Percentiles rank a stretch among this genome's conserved stretches.
These are phyloP conservation scores for Cinclus mexicanus DNA, from an alignment of 2,113 vertebrate species.

Conservation along the genomic window DNA sequence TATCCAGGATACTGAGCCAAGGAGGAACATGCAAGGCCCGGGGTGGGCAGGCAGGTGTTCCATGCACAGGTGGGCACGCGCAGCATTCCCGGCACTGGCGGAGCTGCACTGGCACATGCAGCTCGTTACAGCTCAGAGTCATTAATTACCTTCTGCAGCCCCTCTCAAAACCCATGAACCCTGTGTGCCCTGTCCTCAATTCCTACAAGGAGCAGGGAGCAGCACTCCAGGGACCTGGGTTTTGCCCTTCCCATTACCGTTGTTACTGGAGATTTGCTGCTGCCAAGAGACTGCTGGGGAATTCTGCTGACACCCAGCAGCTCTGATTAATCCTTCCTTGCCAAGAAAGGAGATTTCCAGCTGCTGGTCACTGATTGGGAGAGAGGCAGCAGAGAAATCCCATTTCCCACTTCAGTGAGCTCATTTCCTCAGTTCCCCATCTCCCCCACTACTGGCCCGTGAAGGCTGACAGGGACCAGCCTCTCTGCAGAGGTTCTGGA, in stretches of 20 bases:
- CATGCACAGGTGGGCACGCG: background rate
- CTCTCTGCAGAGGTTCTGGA: background rate
- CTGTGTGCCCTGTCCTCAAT: background rate
- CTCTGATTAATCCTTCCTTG: background rate
- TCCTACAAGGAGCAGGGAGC: background rate
- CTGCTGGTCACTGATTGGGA: background rate
- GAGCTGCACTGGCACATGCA: background rate
- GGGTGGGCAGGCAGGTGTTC: background rate
- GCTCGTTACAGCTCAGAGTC: background rate
- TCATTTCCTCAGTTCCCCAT: background rate
- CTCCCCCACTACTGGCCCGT: rapidly evolving
- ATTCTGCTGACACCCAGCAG: background rate
- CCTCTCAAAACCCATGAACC: background rate
- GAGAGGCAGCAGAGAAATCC: background rate
- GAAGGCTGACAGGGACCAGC: background rate
- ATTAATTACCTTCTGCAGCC: background rate
- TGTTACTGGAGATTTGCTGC: background rate
- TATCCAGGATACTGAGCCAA: background rate
- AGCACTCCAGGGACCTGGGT: background rate
- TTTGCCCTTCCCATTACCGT: background rate
- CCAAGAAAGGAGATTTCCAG: background rate
- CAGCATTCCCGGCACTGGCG: background rate
- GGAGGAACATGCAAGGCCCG: conserved; percentile 66
- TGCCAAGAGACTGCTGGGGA: background rate
- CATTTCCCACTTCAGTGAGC: background rate